Percentiles rank a stretch among this genome's conserved stretches.
These are phyloP conservation scores for Antitype chi DNA, from an alignment of 2,888 invertebrate species.

Conservation along the genomic window DNA sequence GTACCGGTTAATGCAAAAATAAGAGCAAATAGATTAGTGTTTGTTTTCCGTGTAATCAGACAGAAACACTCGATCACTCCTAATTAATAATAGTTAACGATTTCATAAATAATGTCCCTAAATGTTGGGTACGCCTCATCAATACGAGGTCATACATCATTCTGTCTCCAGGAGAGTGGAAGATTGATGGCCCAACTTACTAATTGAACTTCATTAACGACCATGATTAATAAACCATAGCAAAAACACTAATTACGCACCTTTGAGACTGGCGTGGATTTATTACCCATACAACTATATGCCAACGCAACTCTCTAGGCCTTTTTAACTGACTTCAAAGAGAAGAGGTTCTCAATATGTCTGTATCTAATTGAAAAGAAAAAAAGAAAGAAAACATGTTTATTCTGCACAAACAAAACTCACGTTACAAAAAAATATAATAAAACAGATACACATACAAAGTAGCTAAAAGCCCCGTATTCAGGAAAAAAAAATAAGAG, in stretches of 20 bases:
- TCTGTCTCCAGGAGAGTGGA: constrained; percentile 70
- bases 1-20: too few relatives aligned
- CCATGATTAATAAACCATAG: constrained; percentile 74
- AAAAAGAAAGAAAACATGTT: too few relatives aligned
- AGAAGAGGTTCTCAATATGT: too few relatives aligned
- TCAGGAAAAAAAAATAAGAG: too few relatives aligned
- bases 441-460: too few relatives aligned
- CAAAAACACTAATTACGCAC: constrained; percentile 72
- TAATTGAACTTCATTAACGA: constrained; percentile 81
- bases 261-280: constrained; percentile 62
- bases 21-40: not conserved
- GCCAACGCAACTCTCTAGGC: constrained; percentile 23
- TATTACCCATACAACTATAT: constrained; percentile 54
- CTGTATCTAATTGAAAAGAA: too few relatives aligned
- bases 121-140: constrained; percentile 70
- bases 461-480: too few relatives aligned
- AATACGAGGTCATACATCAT: constrained; percentile 79
- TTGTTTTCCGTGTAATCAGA: constrained; percentile 3
- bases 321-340: too few relatives aligned
- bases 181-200: constrained; percentile 80
- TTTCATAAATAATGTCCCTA: constrained; percentile 71
- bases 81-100: constrained; percentile 63
- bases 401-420: too few relatives aligned
- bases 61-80: constrained; percentile 17
- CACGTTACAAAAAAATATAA: too few relatives aligned